Base-by-base conservation (phyloP, 2,113 vertebrate species). In the Oryzias javanicus region DNA sequence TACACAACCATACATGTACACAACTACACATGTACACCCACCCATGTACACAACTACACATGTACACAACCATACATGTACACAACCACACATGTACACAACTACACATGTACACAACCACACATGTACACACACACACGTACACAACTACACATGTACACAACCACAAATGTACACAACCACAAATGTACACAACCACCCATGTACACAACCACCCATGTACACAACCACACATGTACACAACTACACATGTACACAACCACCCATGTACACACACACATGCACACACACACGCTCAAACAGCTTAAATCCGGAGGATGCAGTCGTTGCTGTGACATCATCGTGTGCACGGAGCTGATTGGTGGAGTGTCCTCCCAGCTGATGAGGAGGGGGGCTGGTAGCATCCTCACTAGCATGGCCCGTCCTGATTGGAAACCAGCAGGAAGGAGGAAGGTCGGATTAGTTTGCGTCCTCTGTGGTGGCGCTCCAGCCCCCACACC, bases 281-380 rank as follows among this genome's bases (percentile, higher is more conserved):
- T 17, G 44, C 46, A 42, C 52, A 49, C 66, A 70, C 42, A 78
- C 41, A 68, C 40, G 55, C 42, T 65, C 35, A 67, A 49, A 64
- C 45, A 57, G 73, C 70, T 83, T 65, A 83, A 81, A 85, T 67
- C 57, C 56, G 79, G 84, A 88, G 91, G 88, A 90, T 90, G 90
- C 90, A 90, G 86, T 91, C 84, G 85, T 50, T 68, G 73, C 79
- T 80, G 87, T 94, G 93, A 93, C 88, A 90, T 94, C 92, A 94
- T 85, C 51, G 64, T 62, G 74, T 79, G 80, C 78, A 1, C 22
- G 42, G 10, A 74, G 52, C 65, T 67, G 91, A 92, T 91, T 92
- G 92, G 90, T 81, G 78, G 74, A 67, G 80, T 71, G 18, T 40
- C 42, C 65, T 59, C 64, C 60, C 49, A 60, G 80, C 82, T 64